These are phyloP conservation scores for Charanyca ferruginea DNA, from an alignment of 2,888 invertebrate genomes.

Conservation along the genomic window DNA sequence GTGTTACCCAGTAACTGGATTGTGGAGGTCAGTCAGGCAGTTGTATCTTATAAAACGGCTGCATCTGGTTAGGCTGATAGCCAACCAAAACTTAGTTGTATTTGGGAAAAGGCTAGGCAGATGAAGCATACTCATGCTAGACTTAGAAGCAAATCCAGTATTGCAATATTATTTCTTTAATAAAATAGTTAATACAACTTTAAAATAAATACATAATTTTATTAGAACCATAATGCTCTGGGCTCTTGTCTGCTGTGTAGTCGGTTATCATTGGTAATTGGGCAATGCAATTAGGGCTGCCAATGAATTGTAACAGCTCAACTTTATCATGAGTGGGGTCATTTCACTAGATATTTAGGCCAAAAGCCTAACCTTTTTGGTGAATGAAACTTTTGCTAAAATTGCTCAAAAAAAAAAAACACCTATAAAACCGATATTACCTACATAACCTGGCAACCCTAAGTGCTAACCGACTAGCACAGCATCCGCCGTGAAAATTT, in stretches of 20 bases:
- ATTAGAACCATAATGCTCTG: not conserved
- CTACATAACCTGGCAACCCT: conserved; percentile 11
- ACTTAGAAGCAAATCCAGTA: too few relatives aligned
- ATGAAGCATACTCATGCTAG: too few relatives aligned
- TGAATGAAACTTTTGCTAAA: not conserved
- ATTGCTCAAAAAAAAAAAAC: not conserved
- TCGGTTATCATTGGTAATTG: not conserved
- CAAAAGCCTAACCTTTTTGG: not conserved
- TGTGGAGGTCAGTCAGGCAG: too few relatives aligned
- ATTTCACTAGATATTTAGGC: not conserved
- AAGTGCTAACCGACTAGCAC: conserved; percentile 45
- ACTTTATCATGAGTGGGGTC: not conserved
- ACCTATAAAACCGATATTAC: not conserved
- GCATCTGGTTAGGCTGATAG: too few relatives aligned
- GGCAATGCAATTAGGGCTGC: not conserved
- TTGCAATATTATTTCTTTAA: too few relatives aligned
- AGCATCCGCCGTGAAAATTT: conserved; percentile 67
- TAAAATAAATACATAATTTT: too few relatives aligned
- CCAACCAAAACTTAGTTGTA: too few relatives aligned
- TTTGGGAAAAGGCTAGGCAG: too few relatives aligned
- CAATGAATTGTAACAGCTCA: not conserved
- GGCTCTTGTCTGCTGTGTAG: not conserved
- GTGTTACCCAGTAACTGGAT: too few relatives aligned
- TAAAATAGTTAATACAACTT: too few relatives aligned
- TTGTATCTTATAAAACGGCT: too few relatives aligned